Conservation (phyloP, 2,797 vertebrate genomes). For the Labroides dimidiatus region DNA sequence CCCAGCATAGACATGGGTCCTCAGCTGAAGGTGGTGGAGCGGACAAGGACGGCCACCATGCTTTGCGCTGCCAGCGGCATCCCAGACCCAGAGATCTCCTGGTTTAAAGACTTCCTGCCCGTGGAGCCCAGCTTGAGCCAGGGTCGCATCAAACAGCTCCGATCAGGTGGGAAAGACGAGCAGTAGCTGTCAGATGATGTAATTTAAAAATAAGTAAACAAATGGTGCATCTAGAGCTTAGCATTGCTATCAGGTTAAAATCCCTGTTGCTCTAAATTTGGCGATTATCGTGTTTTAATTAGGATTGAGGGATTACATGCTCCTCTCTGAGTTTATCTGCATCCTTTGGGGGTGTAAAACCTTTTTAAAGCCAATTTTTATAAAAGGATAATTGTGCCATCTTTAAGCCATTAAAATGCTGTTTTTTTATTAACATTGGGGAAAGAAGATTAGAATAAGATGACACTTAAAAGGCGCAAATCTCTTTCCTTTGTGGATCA, state of each 20-base stretch:
- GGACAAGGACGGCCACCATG: slow-evolving; percentile 96
- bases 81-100: slow-evolving; percentile 97
- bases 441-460: slow-evolving; percentile 50
- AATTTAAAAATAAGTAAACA: slow-evolving; percentile 35
- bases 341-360: slow-evolving; percentile 66
- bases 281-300: slow-evolving; percentile 73
- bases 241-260: slow-evolving; percentile 52
- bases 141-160: slow-evolving; percentile 95
- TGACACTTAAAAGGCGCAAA: slow-evolving; percentile 41
- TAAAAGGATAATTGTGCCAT: slow-evolving; percentile 60
- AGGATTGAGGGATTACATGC: slow-evolving; percentile 73
- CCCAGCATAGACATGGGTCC: slow-evolving; percentile 99
- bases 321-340: slow-evolving; percentile 65
- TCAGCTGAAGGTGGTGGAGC: slow-evolving; percentile 97
- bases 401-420: slow-evolving; percentile 40
- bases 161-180: slow-evolving; percentile 87
- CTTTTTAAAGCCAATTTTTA: slow-evolving; percentile 69
- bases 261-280: slow-evolving; percentile 62
- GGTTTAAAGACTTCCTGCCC: slow-evolving; percentile 98
- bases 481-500: slow-evolving; percentile 23
- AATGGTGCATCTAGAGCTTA: slow-evolving; percentile 35
- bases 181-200: slow-evolving; percentile 1
- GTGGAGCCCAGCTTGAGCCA: slow-evolving; percentile 91
- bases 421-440: slow-evolving; percentile 58
- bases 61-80: slow-evolving; percentile 96